phyloP scores from a whole-genome alignment of 2,113 vertebrate species.

The Rhegmatorhina hoffmannsi region DNA sequence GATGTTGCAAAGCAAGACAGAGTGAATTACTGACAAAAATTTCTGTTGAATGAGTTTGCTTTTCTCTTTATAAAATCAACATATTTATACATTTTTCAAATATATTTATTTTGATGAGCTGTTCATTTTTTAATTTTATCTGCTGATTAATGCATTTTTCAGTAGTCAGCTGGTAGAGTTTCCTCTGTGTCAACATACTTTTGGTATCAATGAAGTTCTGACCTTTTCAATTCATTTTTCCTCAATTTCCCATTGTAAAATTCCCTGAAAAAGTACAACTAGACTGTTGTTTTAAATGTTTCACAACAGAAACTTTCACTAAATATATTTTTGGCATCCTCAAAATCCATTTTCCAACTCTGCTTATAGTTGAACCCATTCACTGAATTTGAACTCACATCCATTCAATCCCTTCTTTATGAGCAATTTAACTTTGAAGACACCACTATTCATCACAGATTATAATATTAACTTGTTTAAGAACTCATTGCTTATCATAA shows the following conservation, averaged over 20 bases:
- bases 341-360: not conserved
- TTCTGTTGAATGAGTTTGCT: not conserved
- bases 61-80: not conserved
- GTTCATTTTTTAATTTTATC: not conserved
- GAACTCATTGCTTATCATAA: not conserved
- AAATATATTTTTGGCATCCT: not conserved
- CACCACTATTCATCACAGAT: not conserved
- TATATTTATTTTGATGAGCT: not conserved
- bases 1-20: not conserved
- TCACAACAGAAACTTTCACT: not conserved
- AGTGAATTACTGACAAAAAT: not conserved
- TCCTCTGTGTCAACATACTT: not conserved
- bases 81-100: not conserved
- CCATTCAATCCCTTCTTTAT: not conserved
- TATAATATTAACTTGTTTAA: not conserved
- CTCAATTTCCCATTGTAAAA: not conserved
- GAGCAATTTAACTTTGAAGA: not conserved
- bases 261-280: not conserved
- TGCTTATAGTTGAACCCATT: not conserved
- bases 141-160: not conserved
- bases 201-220: not conserved
- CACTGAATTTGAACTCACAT: not conserved
- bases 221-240: not conserved
- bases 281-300: not conserved
- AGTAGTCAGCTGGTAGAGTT: not conserved